phyloP scores from a whole-genome alignment of 2,888 invertebrate species.

The Aphodius granarius region DNA sequence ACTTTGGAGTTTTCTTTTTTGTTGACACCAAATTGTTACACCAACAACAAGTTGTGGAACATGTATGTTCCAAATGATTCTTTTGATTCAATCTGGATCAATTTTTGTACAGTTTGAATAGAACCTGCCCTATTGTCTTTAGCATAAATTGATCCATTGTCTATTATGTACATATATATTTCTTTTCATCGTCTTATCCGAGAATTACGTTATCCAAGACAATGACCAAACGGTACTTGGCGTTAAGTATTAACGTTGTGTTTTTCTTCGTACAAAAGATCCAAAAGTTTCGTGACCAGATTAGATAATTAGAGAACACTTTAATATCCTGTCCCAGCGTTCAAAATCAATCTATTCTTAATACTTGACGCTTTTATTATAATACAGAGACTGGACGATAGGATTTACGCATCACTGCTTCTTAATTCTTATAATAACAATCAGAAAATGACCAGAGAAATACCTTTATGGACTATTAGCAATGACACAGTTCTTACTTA shows the following conservation, averaged over 20 bases:
- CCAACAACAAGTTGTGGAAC: no score
- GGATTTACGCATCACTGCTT: not conserved
- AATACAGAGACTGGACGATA: not conserved
- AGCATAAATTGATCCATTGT: not conserved
- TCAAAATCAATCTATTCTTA: not conserved
- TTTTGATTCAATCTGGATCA: no score
- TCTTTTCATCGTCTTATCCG: not conserved
- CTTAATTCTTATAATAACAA: not conserved
- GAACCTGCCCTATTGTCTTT: not conserved
- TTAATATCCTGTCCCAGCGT: not conserved
- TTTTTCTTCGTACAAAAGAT: not conserved
- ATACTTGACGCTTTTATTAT: not conserved
- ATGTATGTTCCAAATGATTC: no score
- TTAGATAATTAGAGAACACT: no score
- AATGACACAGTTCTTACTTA: no score
- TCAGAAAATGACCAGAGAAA: not conserved
- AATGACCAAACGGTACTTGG: not conserved
- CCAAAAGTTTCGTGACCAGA: not conserved
- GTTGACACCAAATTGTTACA: not conserved
- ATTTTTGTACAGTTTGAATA: not conserved
- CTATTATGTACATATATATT: conserved; percentile 10
- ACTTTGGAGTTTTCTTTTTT: not conserved
- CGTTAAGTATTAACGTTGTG: not conserved
- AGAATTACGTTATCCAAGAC: not conserved
- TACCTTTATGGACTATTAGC: not conserved